Evolutionary conservation across 1,140 invertebrate species (phyloP).

Genomic region (Lepeophtheirus salmonis): DNA sequence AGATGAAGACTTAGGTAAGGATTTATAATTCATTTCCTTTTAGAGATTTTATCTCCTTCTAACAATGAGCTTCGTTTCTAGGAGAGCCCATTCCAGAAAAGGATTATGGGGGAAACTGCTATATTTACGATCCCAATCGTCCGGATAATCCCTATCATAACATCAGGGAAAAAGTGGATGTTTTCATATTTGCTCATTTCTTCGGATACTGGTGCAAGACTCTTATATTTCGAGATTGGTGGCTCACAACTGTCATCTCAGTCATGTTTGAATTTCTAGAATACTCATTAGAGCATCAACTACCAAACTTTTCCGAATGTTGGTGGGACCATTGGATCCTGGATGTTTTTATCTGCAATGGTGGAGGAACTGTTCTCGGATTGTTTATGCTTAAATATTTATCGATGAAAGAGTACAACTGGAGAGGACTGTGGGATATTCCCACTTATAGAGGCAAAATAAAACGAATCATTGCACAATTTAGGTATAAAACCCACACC

Average conservation of each 20-base stretch:
- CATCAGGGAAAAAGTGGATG: conserved; percentile 40
- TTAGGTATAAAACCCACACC: conserved; percentile 29
- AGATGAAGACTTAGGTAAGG: conserved; percentile 6
- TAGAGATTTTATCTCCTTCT: too few relatives aligned
- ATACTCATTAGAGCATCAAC: conserved; percentile 41
- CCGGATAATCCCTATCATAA: conserved; percentile 37
- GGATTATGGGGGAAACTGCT: conserved; percentile 38
- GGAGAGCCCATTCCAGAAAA: conserved; percentile 36
- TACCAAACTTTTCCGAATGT: conserved; percentile 43
- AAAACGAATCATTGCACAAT: conserved; percentile 36
- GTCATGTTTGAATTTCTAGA: conserved; percentile 41
- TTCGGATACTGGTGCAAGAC: conserved; percentile 43
- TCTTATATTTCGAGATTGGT: conserved; percentile 39
- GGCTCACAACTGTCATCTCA: conserved; percentile 40
- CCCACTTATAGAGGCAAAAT: conserved; percentile 38
- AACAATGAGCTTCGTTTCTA: conserved; percentile 34
- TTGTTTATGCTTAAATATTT: conserved; percentile 38
- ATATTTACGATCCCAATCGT: conserved; percentile 33
- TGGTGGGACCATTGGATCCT: conserved; percentile 48
- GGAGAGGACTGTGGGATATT: conserved; percentile 40
- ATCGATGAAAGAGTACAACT: conserved; percentile 39
- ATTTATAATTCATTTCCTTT: too few relatives aligned
- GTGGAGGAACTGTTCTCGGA: conserved; percentile 37
- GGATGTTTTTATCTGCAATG: conserved; percentile 40
- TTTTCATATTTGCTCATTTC: conserved; percentile 40